These are phyloP conservation scores for Parnassius smintheus DNA, from an alignment of 2,888 invertebrate species.

Conservation along the genomic window DNA sequence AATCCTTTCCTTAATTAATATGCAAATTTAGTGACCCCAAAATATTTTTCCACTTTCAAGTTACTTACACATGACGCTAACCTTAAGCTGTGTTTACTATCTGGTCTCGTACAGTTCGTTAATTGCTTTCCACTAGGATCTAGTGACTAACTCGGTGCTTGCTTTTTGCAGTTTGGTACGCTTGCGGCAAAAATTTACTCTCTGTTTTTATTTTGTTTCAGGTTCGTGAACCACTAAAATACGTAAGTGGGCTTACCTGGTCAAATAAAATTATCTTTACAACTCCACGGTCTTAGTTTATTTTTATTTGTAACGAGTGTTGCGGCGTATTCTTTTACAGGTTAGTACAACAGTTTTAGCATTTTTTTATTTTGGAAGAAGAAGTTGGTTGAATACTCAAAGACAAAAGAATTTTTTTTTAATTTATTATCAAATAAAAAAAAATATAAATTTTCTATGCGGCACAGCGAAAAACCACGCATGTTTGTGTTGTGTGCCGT, in stretches of 20 bases:
- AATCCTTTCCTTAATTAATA: not conserved
- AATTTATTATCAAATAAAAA: too few relatives aligned
- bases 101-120: conserved; percentile 23
- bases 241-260: conserved; percentile 28
- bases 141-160: conserved; percentile 26
- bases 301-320: conserved; percentile 18
- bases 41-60: conserved; percentile 16
- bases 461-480: too few relatives aligned
- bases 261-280: conserved; percentile 29
- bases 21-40: conserved; percentile 5
- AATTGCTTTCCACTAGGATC: conserved; percentile 29
- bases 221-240: conserved; percentile 31
- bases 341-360: too few relatives aligned
- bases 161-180: conserved; percentile 29
- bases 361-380: not conserved
- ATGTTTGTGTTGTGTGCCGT: too few relatives aligned
- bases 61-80: conserved; percentile 15
- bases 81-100: conserved; percentile 12
- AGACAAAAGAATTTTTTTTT: not conserved
- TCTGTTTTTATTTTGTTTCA: conserved; percentile 28
- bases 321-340: not conserved
- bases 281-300: conserved; percentile 4
- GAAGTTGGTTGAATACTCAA: not conserved
- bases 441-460: too few relatives aligned
- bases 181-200: conserved; percentile 26